These are phyloP conservation scores for Dolichopus griseipennis DNA, from an alignment of 2,888 invertebrate species.

Conservation along the genomic window DNA sequence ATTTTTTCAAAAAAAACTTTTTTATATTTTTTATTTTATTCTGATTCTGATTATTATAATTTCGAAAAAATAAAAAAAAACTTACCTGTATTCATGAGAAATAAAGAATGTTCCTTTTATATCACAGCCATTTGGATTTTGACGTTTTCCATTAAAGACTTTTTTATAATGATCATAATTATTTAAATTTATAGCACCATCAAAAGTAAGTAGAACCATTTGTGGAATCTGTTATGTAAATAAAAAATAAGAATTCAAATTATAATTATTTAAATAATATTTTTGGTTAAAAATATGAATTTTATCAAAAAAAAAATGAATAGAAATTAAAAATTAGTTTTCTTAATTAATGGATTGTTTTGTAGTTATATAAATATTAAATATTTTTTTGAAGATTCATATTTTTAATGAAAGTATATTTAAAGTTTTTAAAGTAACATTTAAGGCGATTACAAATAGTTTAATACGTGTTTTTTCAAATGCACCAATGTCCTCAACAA, in stretches of 20 bases:
- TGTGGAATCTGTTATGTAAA: slow-evolving; percentile 67
- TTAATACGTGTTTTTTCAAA: too few relatives aligned
- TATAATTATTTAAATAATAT: too few relatives aligned
- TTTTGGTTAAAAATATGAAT: too few relatives aligned
- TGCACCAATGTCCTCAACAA: too few relatives aligned
- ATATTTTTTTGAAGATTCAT: too few relatives aligned
- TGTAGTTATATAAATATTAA: too few relatives aligned
- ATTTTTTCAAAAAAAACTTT: slow-evolving; percentile 2
- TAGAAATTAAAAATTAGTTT: too few relatives aligned
- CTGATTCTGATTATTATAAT: slow-evolving; percentile 83
- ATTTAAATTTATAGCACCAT: slow-evolving; percentile 86
- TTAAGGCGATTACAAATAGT: too few relatives aligned
- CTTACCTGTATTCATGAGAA: slow-evolving; percentile 72
- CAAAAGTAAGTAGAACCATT: slow-evolving; percentile 86
- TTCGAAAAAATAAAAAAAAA: slow-evolving; percentile 19
- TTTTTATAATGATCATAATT: slow-evolving; percentile 81
- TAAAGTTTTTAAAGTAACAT: too few relatives aligned
- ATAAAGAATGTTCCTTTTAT: slow-evolving; percentile 89
- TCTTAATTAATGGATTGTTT: too few relatives aligned
- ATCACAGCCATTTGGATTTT: slow-evolving; percentile 83
- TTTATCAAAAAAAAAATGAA: too few relatives aligned
- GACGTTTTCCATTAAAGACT: slow-evolving; percentile 68
- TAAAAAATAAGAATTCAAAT: slow-evolving; percentile 15
- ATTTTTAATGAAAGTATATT: too few relatives aligned
- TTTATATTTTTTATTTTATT: slow-evolving; percentile 55